Evolutionary conservation across 2,888 invertebrate genomes (phyloP).

Genomic region (Anarsia innoxiella): DNA sequence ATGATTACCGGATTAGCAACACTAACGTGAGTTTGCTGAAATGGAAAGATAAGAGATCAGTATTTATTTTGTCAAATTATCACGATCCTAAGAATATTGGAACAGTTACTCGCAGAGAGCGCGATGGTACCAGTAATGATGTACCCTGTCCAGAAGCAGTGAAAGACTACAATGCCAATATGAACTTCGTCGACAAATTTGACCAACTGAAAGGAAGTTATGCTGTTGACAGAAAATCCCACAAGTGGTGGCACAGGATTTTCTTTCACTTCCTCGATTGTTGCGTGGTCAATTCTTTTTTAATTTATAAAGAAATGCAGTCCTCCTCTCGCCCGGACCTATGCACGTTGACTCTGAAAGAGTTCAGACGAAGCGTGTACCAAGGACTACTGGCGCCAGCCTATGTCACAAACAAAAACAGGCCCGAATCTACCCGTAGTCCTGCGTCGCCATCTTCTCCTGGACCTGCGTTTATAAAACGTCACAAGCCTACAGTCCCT

Average conservation of each 20-base stretch:
- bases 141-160: constrained; percentile 17
- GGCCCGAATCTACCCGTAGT: constrained; percentile 7
- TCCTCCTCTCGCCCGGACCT: constrained; percentile 3
- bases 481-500: constrained; percentile 17
- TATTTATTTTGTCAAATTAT: constrained; percentile 15
- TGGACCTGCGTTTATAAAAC: constrained; percentile 15
- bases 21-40: constrained; percentile 10
- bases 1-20: constrained; percentile 15
- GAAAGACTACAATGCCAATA: constrained; percentile 17
- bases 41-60: constrained; percentile 18
- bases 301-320: constrained; percentile 15
- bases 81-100: constrained; percentile 14
- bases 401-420: constrained; percentile 5
- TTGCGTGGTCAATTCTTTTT: constrained; percentile 10
- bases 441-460: constrained; percentile 5
- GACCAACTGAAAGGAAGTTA: constrained; percentile 20
- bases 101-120: constrained; percentile 10
- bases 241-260: constrained; percentile 19
- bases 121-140: constrained; percentile 11
- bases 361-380: constrained; percentile 14
- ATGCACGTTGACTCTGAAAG: constrained; percentile 9
- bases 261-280: constrained; percentile 18
- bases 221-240: constrained; percentile 18
- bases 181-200: constrained; percentile 21
- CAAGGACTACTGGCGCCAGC: constrained; percentile 13